Evolutionary conservation across 2,888 invertebrate genomes (phyloP).

Genomic region (Dione juno): DNA sequence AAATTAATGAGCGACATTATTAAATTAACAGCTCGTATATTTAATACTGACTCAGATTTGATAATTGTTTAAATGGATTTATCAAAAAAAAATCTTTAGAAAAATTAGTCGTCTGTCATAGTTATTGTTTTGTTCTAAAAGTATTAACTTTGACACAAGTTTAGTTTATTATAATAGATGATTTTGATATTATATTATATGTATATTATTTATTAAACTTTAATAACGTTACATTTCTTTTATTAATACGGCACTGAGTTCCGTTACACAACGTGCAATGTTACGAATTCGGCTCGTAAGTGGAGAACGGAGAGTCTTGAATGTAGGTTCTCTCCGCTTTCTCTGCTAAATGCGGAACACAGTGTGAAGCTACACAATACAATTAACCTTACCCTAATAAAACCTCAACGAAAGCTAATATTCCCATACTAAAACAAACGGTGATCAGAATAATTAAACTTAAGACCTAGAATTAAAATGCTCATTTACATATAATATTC

Average conservation of each 20-base stretch:
- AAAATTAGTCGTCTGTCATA: slow-evolving; percentile 8
- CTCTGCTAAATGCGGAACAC: too few relatives aligned
- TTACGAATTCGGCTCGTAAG: too few relatives aligned
- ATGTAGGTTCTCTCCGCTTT: too few relatives aligned
- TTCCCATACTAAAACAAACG: not conserved
- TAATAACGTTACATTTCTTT: too few relatives aligned
- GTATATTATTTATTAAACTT: too few relatives aligned
- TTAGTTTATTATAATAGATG: not conserved
- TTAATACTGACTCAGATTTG: slow-evolving; percentile 30
- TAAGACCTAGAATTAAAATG: slow-evolving; percentile 6
- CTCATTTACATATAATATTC: slow-evolving; percentile 18
- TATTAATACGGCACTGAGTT: too few relatives aligned
- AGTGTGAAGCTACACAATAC: not conserved
- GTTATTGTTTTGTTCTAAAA: not conserved
- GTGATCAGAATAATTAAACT: slow-evolving; percentile 10
- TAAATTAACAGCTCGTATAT: slow-evolving; percentile 43
- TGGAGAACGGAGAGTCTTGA: too few relatives aligned
- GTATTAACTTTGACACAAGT: not conserved
- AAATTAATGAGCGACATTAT: slow-evolving; percentile 44
- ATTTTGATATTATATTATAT: not conserved
- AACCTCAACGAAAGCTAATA: not conserved
- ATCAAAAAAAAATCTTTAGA: slow-evolving; percentile 8
- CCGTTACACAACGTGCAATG: not conserved
- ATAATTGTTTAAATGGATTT: slow-evolving; percentile 30
- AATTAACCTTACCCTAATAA: not conserved